Conservation (phyloP, 2,888 invertebrate species). For the Formica aserva region DNA sequence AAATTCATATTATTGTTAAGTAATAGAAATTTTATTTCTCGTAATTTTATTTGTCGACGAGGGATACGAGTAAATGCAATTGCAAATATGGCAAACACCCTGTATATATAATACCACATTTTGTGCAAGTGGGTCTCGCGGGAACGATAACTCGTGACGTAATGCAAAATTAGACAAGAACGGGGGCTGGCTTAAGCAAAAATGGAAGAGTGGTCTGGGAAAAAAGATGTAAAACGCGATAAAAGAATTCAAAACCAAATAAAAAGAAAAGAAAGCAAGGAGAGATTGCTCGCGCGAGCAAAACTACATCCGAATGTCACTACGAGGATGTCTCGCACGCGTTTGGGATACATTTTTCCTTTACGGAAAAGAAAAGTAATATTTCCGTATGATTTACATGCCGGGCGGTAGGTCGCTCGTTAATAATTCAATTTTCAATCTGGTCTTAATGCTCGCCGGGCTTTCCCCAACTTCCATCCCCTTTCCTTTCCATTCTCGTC, state of each 20-base stretch:
- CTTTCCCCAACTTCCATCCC: slow-evolving; percentile 40
- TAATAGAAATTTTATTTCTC: neutral
- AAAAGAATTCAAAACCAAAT: slow-evolving; percentile 22
- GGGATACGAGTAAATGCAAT: neutral
- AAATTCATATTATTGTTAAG: neutral
- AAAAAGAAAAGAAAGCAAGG: neutral
- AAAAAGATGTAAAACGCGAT: neutral
- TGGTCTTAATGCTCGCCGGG: slow-evolving; percentile 73
- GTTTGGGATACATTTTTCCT: slow-evolving; percentile 55
- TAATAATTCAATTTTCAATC: slow-evolving; percentile 82
- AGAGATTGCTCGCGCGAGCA: slow-evolving; percentile 47
- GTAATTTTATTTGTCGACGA: neutral
- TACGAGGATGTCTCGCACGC: slow-evolving; percentile 42
- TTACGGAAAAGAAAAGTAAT: slow-evolving; percentile 71
- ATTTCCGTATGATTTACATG: slow-evolving; percentile 80
- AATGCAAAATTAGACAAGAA: slow-evolving; percentile 55
- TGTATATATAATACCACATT: slow-evolving; percentile 22
- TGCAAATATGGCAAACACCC: slow-evolving; percentile 19
- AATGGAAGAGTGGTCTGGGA: slow-evolving; percentile 16
- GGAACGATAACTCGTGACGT: slow-evolving; percentile 53
- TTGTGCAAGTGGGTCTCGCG: slow-evolving; percentile 39
- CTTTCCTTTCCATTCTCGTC: neutral
- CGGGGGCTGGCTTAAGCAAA: slow-evolving; percentile 15
- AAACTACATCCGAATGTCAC: slow-evolving; percentile 47
- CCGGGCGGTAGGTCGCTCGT: slow-evolving; percentile 74